phyloP scores from a whole-genome alignment of 2,797 vertebrate genomes.

The Cynopterus sphinx region DNA sequence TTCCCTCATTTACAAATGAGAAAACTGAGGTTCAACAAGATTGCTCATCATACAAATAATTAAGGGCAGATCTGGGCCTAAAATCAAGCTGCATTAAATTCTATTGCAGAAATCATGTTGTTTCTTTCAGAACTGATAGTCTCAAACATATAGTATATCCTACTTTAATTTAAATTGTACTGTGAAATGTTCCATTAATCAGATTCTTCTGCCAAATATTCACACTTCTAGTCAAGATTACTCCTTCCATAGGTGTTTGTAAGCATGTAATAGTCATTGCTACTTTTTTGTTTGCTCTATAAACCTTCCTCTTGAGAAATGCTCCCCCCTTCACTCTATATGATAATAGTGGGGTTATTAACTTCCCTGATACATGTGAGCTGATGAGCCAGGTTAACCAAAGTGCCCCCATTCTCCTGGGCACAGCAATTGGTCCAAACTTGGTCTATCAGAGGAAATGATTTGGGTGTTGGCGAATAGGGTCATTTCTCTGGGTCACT shows the following conservation, averaged over 20 bases:
- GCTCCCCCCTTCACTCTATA: neutral
- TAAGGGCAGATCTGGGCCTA: neutral
- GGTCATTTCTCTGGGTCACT: conserved; percentile 36
- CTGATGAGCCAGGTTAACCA: neutral
- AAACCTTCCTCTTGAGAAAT: neutral
- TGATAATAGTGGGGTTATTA: neutral
- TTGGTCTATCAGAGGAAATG: neutral
- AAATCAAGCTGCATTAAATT: neutral
- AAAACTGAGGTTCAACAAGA: neutral
- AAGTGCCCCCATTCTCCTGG: neutral
- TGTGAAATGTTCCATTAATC: conserved; percentile 1
- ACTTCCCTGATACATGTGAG: neutral
- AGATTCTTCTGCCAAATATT: neutral
- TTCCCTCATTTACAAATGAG: neutral
- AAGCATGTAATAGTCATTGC: neutral
- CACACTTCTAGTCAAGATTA: neutral
- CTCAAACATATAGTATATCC: neutral
- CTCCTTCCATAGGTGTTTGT: neutral
- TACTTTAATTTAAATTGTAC: conserved; percentile 1
- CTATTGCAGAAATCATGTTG: neutral
- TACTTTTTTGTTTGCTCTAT: neutral
- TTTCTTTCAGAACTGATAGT: neutral
- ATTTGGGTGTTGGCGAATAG: neutral
- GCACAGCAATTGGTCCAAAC: neutral
- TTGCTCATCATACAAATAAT: neutral